phyloP scores from a whole-genome alignment of 1,140 invertebrate genomes.

The Penaeus vannamei region DNA sequence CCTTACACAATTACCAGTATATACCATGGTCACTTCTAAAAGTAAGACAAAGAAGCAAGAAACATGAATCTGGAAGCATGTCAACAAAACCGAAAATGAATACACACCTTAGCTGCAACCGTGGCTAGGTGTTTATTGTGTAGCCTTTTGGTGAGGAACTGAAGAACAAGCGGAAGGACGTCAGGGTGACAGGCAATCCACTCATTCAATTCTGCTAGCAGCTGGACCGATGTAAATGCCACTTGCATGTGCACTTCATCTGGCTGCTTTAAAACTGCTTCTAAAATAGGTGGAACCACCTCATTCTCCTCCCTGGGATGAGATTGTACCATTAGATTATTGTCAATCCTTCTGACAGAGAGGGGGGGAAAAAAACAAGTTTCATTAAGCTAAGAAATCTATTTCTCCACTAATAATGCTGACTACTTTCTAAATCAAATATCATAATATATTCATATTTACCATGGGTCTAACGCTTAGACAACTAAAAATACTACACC shows the following conservation, averaged over 20 bases:
- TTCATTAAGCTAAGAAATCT: too few relatives aligned
- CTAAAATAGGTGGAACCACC: constrained; percentile 92
- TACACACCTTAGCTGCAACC: constrained; percentile 65
- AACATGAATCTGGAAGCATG: too few relatives aligned
- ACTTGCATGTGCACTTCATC: constrained; percentile 90
- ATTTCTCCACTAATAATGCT: too few relatives aligned
- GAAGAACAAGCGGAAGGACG: constrained; percentile 77
- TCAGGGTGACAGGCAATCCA: constrained; percentile 91
- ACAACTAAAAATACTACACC: too few relatives aligned
- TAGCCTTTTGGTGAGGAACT: constrained; percentile 66
- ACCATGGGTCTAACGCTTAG: too few relatives aligned
- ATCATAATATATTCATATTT: too few relatives aligned
- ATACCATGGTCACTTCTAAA: too few relatives aligned
- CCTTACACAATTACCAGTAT: too few relatives aligned
- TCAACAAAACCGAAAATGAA: background rate
- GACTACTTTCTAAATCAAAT: too few relatives aligned
- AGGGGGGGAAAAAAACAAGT: background rate
- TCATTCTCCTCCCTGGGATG: constrained; percentile 87
- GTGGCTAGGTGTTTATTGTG: constrained; percentile 64
- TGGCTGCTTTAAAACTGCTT: constrained; percentile 89
- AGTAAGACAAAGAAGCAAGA: too few relatives aligned
- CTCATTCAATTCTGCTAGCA: constrained; percentile 93
- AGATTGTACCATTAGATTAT: constrained; percentile 33
- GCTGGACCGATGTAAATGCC: constrained; percentile 87
- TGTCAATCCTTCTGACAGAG: constrained; percentile 25